These are phyloP conservation scores for Heliconius charithonia DNA, from an alignment of 2,888 invertebrate genomes.

Conservation along the genomic window DNA sequence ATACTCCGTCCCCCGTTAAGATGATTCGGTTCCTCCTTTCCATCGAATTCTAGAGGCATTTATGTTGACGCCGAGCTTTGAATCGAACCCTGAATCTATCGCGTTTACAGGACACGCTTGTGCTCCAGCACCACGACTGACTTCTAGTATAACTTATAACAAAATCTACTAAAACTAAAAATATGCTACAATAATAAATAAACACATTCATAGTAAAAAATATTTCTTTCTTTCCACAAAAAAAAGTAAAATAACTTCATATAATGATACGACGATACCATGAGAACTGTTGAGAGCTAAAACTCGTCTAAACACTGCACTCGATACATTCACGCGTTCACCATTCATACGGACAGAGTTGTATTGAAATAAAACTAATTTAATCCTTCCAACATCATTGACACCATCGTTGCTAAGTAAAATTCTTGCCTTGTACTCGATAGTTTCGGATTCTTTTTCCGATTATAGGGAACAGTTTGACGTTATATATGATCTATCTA, in stretches of 20 bases:
- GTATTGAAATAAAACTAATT: conserved; percentile 21
- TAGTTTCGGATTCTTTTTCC: background rate
- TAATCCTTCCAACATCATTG: conserved; percentile 38
- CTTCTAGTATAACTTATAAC: background rate
- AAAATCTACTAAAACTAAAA: background rate
- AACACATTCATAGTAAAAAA: background rate
- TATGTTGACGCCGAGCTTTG: too few relatives aligned
- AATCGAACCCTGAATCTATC: too few relatives aligned
- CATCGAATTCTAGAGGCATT: too few relatives aligned
- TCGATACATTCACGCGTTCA: conserved; percentile 2
- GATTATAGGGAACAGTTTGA: background rate
- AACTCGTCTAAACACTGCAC: conserved; percentile 15
- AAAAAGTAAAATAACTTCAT: background rate
- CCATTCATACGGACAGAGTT: conserved; percentile 22
- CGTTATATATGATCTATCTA: too few relatives aligned
- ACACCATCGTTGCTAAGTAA: background rate
- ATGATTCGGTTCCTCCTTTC: background rate
- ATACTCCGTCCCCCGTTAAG: background rate
- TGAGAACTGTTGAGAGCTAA: conserved; percentile 19
- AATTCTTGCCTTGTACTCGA: background rate
- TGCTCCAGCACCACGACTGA: too few relatives aligned
- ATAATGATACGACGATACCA: conserved; percentile 5
- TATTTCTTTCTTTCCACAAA: background rate
- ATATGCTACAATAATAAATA: background rate
- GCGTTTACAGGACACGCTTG: too few relatives aligned